Evolutionary conservation across 2,888 invertebrate species (phyloP), one percentile per base, ranked within the genome.

Genomic region (Romanomermis culicivorax): DNA sequence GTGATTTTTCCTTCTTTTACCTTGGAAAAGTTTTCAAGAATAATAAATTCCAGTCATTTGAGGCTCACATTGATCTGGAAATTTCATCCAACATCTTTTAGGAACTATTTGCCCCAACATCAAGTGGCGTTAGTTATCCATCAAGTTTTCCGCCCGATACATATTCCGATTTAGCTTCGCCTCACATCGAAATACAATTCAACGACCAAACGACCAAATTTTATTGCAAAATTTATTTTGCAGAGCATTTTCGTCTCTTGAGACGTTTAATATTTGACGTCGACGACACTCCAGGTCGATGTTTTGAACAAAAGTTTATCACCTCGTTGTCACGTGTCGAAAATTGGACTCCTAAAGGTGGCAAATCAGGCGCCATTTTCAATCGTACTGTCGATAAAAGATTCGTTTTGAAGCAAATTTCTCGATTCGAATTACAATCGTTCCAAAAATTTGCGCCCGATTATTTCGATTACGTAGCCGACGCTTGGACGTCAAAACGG

Each of bases 311-410:
- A n/a, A 60, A 60, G 20, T 85, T 81, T 68, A 80, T 86, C n/a
- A 77, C 87, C 11, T 88, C 88, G 25, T 74, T 91, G 54, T 79
- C 83, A 42, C 77, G 81, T 59, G 87, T 87, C 66, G 77, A 83
- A 42, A 82, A 81, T 54, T 93, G 91, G 91, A 83, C 83, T 50
- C 89, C 95, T 0, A 77, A 82, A 60, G 97, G 95, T 2, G 97
- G 97, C 30, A 97, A 97, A 72, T 93, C 93, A 1, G 95, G 95
- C 1, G 91, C 89, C 4, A 79, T 82, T 30, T 97, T 97, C 74
- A 84, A 85, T 67, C 93, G 93, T 75, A 91, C 88, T 42, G 29
- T 48, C 48, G 57, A 59, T 49, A 54, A 52, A 11, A 29, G 54
- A 25, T 91, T 88, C 69, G 83, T 95, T 55, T 73, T 95, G 58